Base-by-base conservation (phyloP, 2,797 vertebrate species). In the Chrosomus eos region DNA sequence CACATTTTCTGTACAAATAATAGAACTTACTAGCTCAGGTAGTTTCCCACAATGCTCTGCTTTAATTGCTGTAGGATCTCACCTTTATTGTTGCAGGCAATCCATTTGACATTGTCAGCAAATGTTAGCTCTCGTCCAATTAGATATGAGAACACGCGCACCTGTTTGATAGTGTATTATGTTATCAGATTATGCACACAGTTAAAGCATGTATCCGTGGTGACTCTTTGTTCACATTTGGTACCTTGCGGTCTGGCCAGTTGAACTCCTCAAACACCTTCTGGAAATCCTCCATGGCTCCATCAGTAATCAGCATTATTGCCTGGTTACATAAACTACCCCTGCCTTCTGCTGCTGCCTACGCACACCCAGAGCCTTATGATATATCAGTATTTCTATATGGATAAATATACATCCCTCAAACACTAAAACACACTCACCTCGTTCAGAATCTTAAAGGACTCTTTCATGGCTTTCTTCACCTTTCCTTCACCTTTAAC, bases 31-130 rank as follows among this genome's bases (percentile, higher is more conserved):
- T 70, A 70, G 33, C 80, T 72, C 26, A 31, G 4, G 28, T n/a
- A 18, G 38, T 60, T 43, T 60, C 36, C 53, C 19, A 45, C 38
- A 33, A n/a, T 60, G n/a, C n/a, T 43, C 36, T 40, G 38, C 9
- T 55, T 75, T 16, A 60, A 38, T 77, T 60, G 55, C 55, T 18
- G 16, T 8, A 51, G 45, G n/a, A 78, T 78, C 87, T 83, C 89
- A 97, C 97, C 98, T 94, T 99, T 99, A 90, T 99, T 99, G 91
- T 97, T 99, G 94, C 98, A 99, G 23, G 98, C 97, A 0, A 99
- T 99, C 97, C 97, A 98, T 90, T 97, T 99, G 70, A 98, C 94
- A 0, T 95, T 97, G 4, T 96, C 94, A 19, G 96, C 97, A 88
- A 99, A 99, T 0, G 96, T 97, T 93, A 99, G 95, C 88, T 99